Evolutionary conservation across 2,113 vertebrate genomes (phyloP), one percentile per base, ranked within the genome.

Genomic region (Dasyprocta punctata): DNA sequence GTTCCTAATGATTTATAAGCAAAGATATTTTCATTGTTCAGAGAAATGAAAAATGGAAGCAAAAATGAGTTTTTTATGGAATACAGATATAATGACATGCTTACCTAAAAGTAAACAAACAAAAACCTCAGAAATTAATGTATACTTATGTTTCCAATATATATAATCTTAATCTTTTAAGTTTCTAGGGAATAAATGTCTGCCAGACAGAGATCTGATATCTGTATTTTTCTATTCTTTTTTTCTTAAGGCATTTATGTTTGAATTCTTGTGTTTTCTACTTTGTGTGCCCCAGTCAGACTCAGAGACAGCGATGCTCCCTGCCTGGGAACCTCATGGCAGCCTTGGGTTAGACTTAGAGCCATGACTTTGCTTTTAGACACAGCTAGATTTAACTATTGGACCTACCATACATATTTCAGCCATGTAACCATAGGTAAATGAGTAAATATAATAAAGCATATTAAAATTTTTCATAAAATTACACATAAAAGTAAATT

Each of bases 121-220:
- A 44, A 69, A 92, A 47, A 80, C 24, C 4, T 1, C 30, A 82
- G 41, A 12, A 67, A 0, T 86, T 86, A 67, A 1, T 2, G 9
- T 86, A 58, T 65, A 36, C 56, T 75, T 78, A 65, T 67, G 36
- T 86, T 90, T 95, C 11, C 44, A 10, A 10, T 80, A 36, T 24
- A 84, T 26, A 3, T 69, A 88, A 69, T 84, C 41, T 20, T 84
- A 47, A 86, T 58, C 24, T 81, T 56, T 81, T 86, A 73, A 69
- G 36, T 96, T 81, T n/a, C 90, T n/a, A 71, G 86, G 52, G 44
- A 85, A 61, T 6, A 93, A 44, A 86, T 95, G 47, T 81, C 47
- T 95, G 5, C 44, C 22, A 65, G n/a, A 54, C 16, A 54, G 20
- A 41, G 4, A 65, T 86, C 12, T 52, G 41, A 86, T 63, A 78